Conservation (phyloP, 2,113 vertebrate genomes). For the Tauraco erythrolophus region DNA sequence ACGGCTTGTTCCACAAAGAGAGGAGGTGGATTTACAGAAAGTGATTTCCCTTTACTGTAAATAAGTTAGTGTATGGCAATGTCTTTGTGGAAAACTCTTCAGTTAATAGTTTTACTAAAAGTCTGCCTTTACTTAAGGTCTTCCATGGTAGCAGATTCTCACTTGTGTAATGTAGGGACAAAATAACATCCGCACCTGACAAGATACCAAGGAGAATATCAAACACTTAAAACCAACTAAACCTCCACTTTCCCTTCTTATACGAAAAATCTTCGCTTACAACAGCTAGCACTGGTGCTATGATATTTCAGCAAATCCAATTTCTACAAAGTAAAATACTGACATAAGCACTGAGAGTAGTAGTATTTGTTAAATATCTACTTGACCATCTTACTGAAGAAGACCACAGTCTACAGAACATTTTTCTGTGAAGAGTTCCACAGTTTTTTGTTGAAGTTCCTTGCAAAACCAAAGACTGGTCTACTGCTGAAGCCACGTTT, state of each 20-base stretch:
- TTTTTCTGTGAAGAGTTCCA: neutral
- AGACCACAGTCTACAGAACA: neutral
- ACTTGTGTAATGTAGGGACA: neutral
- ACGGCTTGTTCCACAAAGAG: neutral
- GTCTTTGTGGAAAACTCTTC: neutral
- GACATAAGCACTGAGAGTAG: neutral
- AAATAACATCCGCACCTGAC: neutral
- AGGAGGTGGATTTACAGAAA: neutral
- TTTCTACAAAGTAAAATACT: neutral
- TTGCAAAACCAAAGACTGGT: neutral
- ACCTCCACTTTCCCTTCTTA: neutral
- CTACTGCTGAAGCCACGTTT: neutral
- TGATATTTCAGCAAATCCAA: neutral
- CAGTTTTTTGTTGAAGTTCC: neutral
- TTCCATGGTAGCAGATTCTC: neutral
- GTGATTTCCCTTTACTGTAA: neutral
- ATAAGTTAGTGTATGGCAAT: neutral
- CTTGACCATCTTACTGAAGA: neutral
- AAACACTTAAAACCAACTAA: neutral
- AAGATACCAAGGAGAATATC: neutral
- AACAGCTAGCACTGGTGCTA: neutral
- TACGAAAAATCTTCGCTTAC: neutral
- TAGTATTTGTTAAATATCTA: neutral
- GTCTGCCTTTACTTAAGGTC: neutral
- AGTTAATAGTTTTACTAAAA: neutral